phyloP scores from a whole-genome alignment of 1,140 invertebrate species.

The Magallana ariakensis region DNA sequence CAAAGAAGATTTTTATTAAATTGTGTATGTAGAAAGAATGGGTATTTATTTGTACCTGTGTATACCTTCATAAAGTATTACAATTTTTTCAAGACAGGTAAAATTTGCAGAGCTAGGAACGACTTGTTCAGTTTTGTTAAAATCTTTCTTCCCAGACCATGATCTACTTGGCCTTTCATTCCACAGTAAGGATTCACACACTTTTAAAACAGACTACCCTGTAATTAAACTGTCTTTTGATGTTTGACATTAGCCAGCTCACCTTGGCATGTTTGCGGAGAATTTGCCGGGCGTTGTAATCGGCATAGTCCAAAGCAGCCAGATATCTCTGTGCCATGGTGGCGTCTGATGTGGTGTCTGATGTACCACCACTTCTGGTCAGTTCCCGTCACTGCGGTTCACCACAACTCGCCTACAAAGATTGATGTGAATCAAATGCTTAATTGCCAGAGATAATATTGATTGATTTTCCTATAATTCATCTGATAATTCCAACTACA shows the following conservation, averaged over 20 bases:
- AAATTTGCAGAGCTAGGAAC: not conserved
- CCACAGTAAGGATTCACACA: not conserved
- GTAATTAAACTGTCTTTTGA: slow-evolving; percentile 1
- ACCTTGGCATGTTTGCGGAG: slow-evolving; percentile 55
- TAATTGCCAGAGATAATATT: too few species aligned
- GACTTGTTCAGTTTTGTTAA: not conserved
- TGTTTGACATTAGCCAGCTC: not conserved
- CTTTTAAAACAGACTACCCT: not conserved
- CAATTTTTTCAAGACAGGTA: too few species aligned
- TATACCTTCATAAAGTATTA: too few species aligned
- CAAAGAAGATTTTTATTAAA: too few species aligned
- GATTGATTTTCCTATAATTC: too few species aligned
- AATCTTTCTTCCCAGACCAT: not conserved
- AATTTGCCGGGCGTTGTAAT: slow-evolving; percentile 48
- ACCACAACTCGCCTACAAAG: not conserved
- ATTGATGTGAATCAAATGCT: not conserved
- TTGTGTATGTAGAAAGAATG: too few species aligned
- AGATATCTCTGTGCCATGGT: slow-evolving; percentile 55
- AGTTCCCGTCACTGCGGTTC: not conserved
- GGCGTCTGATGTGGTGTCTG: not conserved
- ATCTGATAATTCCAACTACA: too few species aligned
- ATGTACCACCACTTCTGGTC: not conserved
- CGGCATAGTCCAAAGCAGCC: slow-evolving; percentile 55
- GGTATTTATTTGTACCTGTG: too few species aligned
- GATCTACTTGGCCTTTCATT: not conserved